Percentiles rank a stretch among this genome's conserved stretches.
Conservation (phyloP, 2,888 invertebrate genomes). For the Zaprionus bogoriensis region DNA sequence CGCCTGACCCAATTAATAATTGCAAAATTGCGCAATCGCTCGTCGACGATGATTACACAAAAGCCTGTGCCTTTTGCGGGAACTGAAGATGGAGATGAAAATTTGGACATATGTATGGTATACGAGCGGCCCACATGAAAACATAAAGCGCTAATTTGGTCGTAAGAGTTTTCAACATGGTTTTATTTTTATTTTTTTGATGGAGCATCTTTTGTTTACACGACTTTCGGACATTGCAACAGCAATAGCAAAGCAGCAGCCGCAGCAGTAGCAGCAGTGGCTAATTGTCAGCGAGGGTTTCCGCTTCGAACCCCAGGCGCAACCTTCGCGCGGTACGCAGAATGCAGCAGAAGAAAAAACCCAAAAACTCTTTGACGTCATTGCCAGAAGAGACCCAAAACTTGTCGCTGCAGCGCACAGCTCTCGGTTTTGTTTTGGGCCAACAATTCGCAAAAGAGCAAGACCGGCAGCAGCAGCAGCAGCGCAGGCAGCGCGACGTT, state of each 20-base stretch:
- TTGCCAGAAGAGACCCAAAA: constrained; percentile 24
- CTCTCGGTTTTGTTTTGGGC: constrained; percentile 52
- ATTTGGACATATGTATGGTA: constrained; percentile 38
- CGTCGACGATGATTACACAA: constrained; percentile 41
- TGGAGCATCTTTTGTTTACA: constrained; percentile 34
- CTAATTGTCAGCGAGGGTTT: constrained; percentile 33
- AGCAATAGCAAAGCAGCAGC: constrained; percentile 1
- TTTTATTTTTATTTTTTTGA: constrained; percentile 15
- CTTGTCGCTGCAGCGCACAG: constrained; percentile 19
- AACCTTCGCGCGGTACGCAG: constrained; percentile 61
- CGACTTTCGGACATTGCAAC: constrained; percentile 28
- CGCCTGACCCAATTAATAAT: constrained; percentile 69
- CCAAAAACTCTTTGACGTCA: constrained; percentile 48
- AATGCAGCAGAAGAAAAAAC: constrained; percentile 49
- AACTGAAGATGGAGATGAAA: constrained; percentile 45
- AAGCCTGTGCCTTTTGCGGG: constrained; percentile 40
- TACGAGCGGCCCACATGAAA: constrained; percentile 60
- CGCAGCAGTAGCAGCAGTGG: too few relatives aligned
- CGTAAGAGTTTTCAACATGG: constrained; percentile 50
- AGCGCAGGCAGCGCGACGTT: constrained; percentile 11
- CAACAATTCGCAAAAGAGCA: constrained; percentile 60
- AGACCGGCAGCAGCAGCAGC: constrained; percentile 10
- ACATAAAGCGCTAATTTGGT: constrained; percentile 57
- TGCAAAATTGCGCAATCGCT: constrained; percentile 62
- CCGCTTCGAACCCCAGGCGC: constrained; percentile 31